Percentiles rank a stretch among this genome's conserved stretches.
Conservation (phyloP, 2,797 vertebrate genomes). For the Emydoidea blandingii region DNA sequence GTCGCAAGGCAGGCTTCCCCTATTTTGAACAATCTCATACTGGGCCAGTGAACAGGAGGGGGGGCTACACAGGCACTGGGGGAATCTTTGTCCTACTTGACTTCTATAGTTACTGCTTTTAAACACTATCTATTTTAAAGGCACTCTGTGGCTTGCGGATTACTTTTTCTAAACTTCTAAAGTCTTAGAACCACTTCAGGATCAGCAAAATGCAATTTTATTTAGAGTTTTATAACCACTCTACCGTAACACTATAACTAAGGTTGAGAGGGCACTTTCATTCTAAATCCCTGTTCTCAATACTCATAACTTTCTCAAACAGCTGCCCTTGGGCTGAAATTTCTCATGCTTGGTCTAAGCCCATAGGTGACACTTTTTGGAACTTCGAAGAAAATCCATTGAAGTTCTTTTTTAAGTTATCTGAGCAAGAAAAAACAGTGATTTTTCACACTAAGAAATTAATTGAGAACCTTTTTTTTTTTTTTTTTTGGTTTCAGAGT, state of each 20-base stretch:
- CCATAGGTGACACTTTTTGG: not conserved
- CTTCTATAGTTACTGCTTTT: not conserved
- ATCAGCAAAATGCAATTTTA: conserved; percentile 33
- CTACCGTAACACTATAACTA: conserved; percentile 26
- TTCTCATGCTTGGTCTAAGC: conserved; percentile 15
- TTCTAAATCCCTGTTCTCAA: conserved; percentile 17
- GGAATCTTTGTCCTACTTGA: not conserved
- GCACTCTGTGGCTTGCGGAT: conserved; percentile 1
- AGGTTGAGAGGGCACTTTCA: conserved; percentile 44
- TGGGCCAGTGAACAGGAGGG: too few species aligned
- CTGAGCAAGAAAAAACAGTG: conserved; percentile 30
- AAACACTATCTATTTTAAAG: not conserved
- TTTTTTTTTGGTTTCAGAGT: too few species aligned
- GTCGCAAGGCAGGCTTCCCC: too few species aligned
- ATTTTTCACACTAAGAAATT: conserved; percentile 11
- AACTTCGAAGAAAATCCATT: conserved; percentile 56
- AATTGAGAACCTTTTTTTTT: not conserved
- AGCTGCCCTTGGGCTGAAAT: conserved; percentile 29
- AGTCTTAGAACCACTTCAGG: conserved; percentile 24
- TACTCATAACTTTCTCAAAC: conserved; percentile 27
- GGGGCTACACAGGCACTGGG: not conserved
- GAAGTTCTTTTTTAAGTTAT: conserved; percentile 53
- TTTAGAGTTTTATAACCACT: conserved; percentile 17
- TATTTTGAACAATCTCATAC: too few species aligned
- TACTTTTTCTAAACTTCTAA: conserved; percentile 2